Base-by-base conservation (phyloP, 2,888 invertebrate species). In the Tachina grossa region DNA sequence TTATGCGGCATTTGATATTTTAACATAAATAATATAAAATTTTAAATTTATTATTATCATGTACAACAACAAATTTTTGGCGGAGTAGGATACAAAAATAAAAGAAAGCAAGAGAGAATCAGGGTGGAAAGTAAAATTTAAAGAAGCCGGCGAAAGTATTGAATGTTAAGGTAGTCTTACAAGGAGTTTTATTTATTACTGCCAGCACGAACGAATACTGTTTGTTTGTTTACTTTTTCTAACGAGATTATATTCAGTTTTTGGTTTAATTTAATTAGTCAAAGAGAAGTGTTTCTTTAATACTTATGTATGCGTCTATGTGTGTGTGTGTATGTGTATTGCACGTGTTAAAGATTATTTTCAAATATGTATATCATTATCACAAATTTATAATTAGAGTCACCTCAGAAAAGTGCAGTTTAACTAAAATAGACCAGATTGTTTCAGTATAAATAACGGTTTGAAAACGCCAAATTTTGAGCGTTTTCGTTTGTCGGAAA, bases 161-260 rank as follows among this genome's bases (percentile, higher is more conserved):
- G 13, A 5, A 19, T 79, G 72, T 81, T 84, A 81, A 72, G 80
- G 76, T 72, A 84, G 76, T 76, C 84, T 66, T 74, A 11, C 41
- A 31, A 13, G 19, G 10, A 39, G 13, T 51, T 13, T 43, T 47
- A 22, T 10, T 19, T 63, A 55, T 55, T 61, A 19, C 59, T 43
- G 65, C 65, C 57, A 16, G 19, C 51, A 41, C 10, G 22, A 68
- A 11, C 53, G 31, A 31, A 31, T 31, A 31, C 31, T 4, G 31
- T 65, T 47, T 61, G 53, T 79, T 65, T 75, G 75, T 79, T 79
- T 79, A 69, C 45, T 75, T 66, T 47, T 49, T n/a, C 8, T 71
- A 76, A 84, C 51, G 49, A 43, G 71, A 84, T 80, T 78, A 79
- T 41, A 65, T 65, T 71, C 14, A 22, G 14, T 45, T 53, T 51